Percentiles rank a stretch among this genome's conserved stretches.
Conservation (phyloP, 1,140 invertebrate species). For the Parasteatoda tepidariorum region DNA sequence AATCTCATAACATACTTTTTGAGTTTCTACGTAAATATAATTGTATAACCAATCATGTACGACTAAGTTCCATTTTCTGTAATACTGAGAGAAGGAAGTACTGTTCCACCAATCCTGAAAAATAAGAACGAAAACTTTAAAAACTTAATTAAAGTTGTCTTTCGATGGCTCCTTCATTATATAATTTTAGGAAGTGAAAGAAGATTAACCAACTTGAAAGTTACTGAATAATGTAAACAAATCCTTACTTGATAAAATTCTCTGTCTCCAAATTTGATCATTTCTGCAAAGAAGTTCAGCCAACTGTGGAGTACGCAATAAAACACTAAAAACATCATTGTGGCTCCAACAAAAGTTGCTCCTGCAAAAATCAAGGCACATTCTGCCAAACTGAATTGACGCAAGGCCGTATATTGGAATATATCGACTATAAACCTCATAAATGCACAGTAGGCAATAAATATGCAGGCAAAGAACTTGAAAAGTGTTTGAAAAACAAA, state of each 20-base stretch:
- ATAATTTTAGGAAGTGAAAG: no score
- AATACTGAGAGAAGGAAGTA: conserved; percentile 82
- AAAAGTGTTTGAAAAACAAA: conserved; percentile 77
- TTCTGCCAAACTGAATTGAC: conserved; percentile 73
- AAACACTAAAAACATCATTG: conserved; percentile 82
- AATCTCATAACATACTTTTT: conserved; percentile 72
- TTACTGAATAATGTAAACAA: no score
- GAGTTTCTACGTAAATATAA: conserved; percentile 91
- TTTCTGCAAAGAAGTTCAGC: conserved; percentile 89
- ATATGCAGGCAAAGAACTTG: conserved; percentile 81
- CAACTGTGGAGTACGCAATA: conserved; percentile 88
- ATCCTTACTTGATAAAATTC: conserved; percentile 83
- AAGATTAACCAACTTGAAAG: no score
- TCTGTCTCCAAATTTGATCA: conserved; percentile 86
- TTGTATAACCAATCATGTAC: conserved; percentile 95
- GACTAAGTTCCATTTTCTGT: conserved; percentile 92
- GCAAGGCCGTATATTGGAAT: conserved; percentile 78
- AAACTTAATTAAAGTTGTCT: no score
- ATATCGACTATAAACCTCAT: conserved; percentile 79
- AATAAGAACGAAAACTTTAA: conserved; percentile 1
- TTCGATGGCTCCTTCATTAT: no score
- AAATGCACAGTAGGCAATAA: conserved; percentile 83
- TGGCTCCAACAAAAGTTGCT: conserved; percentile 79
- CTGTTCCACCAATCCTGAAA: conserved; percentile 95
- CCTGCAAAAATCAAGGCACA: conserved; percentile 78